Evolutionary conservation across 2,113 vertebrate genomes (phyloP).

Genomic region (Hemichromis elongatus): DNA sequence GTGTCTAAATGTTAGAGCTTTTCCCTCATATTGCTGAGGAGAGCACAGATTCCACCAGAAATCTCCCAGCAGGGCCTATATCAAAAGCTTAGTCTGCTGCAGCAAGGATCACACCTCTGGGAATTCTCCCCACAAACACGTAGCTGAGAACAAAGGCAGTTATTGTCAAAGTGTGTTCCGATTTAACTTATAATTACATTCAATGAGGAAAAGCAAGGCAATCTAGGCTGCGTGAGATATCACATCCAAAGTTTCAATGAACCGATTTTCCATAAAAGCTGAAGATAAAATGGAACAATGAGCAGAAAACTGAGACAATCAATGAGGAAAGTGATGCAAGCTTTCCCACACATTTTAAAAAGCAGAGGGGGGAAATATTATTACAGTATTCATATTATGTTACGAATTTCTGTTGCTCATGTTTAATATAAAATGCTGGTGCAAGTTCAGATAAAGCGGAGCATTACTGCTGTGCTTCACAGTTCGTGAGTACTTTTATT

Average conservation of each 20-base stretch:
- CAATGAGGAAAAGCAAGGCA: conserved; percentile 2
- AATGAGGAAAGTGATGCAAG: not conserved
- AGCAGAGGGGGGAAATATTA: not conserved
- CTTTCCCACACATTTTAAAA: not conserved
- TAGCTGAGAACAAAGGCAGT: conserved; percentile 10
- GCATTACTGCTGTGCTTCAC: not conserved
- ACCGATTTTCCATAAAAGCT: not conserved
- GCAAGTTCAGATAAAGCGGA: not conserved
- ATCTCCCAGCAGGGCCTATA: conserved; percentile 31
- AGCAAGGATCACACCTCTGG: conserved; percentile 22
- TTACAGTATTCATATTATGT: not conserved
- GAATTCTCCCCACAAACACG: conserved; percentile 41
- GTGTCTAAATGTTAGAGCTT: not conserved
- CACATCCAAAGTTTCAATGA: conserved; percentile 11
- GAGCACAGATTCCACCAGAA: conserved; percentile 25
- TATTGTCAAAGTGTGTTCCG: conserved; percentile 16
- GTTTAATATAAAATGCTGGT: not conserved
- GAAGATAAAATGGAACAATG: not conserved
- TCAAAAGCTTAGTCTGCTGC: conserved; percentile 44
- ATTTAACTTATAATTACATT: conserved; percentile 40
- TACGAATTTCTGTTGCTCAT: not conserved
- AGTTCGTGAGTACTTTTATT: not conserved
- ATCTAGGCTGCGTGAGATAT: not conserved
- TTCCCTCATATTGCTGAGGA: conserved; percentile 11
- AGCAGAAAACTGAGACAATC: not conserved